These are phyloP conservation scores for Turritopsis rubra DNA, from an alignment of 30 jellyfish, hydroid and myxozoan genomes.

Conservation along the genomic window DNA sequence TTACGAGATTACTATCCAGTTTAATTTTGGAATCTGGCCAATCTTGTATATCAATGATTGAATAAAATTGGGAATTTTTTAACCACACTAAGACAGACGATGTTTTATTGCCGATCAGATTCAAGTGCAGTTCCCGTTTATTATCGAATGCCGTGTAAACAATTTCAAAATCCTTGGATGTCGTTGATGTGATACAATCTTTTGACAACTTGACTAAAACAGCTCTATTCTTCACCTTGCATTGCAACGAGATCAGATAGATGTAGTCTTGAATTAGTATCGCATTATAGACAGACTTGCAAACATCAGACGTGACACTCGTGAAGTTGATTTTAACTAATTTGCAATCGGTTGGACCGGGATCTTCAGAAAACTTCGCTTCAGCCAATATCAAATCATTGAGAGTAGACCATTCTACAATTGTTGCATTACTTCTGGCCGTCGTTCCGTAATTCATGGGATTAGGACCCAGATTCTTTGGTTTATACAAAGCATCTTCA, in stretches of 20 bases:
- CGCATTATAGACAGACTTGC: slow-evolving; percentile 70
- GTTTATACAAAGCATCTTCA: slow-evolving; percentile 89
- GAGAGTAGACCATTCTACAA: slow-evolving; percentile 74
- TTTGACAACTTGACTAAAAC: slow-evolving; percentile 55
- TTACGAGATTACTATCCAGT: slow-evolving; percentile 79
- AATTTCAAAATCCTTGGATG: slow-evolving; percentile 50
- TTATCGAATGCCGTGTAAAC: slow-evolving; percentile 87
- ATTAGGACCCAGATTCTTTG: slow-evolving; percentile 86
- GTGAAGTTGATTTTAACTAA: slow-evolving; percentile 59
- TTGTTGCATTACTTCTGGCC: slow-evolving; percentile 57
- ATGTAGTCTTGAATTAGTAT: slow-evolving; percentile 47
- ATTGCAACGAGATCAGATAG: slow-evolving; percentile 60
- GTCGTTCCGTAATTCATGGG: slow-evolving; percentile 87
- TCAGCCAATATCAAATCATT: slow-evolving; percentile 60
- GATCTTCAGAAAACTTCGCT: slow-evolving; percentile 86
- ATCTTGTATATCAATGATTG: slow-evolving; percentile 59
- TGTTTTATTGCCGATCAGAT: slow-evolving; percentile 66
- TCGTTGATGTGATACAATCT: slow-evolving; percentile 34
- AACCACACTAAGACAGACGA: slow-evolving; percentile 88
- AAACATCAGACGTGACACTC: slow-evolving; percentile 56
- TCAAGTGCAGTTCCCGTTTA: slow-evolving; percentile 55
- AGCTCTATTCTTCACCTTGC: slow-evolving; percentile 73
- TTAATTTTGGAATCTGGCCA: slow-evolving; percentile 80
- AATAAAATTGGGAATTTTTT: slow-evolving; percentile 62
- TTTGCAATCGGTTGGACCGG: slow-evolving; percentile 65